Evolutionary conservation across 2,797 vertebrate genomes (phyloP), one percentile per base, ranked within the genome.

Genomic region (Mormyrus hasselquistii): DNA sequence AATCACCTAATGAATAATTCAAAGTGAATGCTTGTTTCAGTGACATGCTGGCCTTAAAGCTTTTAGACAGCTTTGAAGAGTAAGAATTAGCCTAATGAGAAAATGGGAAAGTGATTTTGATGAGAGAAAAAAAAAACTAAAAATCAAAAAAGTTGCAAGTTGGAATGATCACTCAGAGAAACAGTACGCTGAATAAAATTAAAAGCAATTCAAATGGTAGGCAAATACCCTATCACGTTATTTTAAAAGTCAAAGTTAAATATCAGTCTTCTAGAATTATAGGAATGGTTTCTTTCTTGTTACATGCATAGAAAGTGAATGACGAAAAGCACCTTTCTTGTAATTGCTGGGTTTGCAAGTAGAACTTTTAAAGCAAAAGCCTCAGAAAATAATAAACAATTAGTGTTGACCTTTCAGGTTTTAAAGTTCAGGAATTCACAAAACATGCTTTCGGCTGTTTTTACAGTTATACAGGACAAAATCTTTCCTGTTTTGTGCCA

Each of bases 241-340:
- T 86, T 86, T 86, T 53, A 86, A 86, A 86, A 50, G 83, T 86
- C 83, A 86, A 50, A 49, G 22, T 22, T 53, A 86, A 50, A 53
- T 86, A 86, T 25, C 53, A 14, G 49, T 52, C 49, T 86, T 34
- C 47, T 84, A 44, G 25, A 52, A 52, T 53, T 55, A 52, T 22
- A 86, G 22, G 47, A 50, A 53, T 86, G 25, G n/a, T 25, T 29
- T 86, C 50, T 86, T 34, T 16, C 47, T 53, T 55, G 16, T 44
- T 44, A 52, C 47, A 86, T 29, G 49, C n/a, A 3, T 16, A 52
- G 47, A 49, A 86, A 53, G 12, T 53, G 25, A 50, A 29, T 52
- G n/a, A 25, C 12, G 10, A 2, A 52, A 25, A 82, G 41, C 44
- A 10, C 41, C 8, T n/a, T 47, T 8, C 38, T 82, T 82, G 10